Evolutionary conservation across 1,140 invertebrate genomes (phyloP).

Genomic region (Melanaphis sacchari): DNA sequence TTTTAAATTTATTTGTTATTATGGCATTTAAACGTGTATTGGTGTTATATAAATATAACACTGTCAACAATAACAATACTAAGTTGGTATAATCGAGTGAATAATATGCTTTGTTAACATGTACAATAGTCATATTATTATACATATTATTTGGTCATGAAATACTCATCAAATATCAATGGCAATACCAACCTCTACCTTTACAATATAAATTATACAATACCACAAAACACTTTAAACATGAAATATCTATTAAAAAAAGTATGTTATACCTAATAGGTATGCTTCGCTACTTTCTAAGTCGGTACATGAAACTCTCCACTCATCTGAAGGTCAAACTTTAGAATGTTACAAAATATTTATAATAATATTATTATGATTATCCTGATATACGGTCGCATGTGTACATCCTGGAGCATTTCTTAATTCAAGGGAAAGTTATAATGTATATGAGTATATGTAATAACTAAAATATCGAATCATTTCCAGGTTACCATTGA

Average conservation of each 20-base stretch:
- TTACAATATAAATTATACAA: background rate
- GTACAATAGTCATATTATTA: background rate
- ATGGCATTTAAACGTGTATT: background rate
- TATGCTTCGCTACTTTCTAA: background rate
- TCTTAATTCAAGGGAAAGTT: slow-evolving; percentile 4
- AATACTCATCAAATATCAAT: background rate
- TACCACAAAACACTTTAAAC: background rate
- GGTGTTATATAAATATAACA: background rate
- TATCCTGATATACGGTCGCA: background rate
- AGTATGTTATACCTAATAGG: background rate
- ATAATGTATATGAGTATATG: background rate
- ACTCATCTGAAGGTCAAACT: slow-evolving; percentile 25
- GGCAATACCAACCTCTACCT: background rate
- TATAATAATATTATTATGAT: background rate
- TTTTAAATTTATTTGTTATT: no score
- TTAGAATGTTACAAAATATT: slow-evolving; percentile 34
- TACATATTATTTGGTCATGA: background rate
- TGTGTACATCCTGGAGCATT: slow-evolving; percentile 1
- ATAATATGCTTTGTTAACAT: background rate
- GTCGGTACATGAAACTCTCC: background rate
- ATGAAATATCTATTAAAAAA: slow-evolving; percentile 6
- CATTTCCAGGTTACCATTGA: background rate
- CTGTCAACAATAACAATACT: background rate
- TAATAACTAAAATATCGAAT: background rate
- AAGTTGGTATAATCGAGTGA: background rate